These are phyloP conservation scores for Cotesia glomerata DNA, from an alignment of 1,140 invertebrate genomes.

Conservation along the genomic window DNA sequence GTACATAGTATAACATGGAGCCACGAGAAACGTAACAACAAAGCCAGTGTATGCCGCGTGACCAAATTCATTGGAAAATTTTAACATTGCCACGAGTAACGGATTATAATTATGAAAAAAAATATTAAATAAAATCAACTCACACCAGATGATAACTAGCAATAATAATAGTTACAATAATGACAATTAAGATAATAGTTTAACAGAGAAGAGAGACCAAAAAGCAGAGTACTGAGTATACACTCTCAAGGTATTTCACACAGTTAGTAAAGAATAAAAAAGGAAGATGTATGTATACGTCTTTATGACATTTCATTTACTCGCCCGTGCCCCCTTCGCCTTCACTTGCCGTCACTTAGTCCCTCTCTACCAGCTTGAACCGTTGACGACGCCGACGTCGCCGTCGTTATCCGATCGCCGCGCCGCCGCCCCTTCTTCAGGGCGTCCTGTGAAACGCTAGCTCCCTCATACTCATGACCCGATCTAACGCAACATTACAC, in stretches of 20 bases:
- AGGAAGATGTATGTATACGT: slow-evolving; percentile 23
- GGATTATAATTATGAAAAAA: background rate
- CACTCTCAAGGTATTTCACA: background rate
- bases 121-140: background rate
- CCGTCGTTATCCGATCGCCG: slow-evolving; percentile 21
- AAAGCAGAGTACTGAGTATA: background rate
- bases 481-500: slow-evolving; percentile 8
- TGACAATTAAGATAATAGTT: too few species aligned
- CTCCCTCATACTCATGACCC: slow-evolving; percentile 3
- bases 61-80: too few species aligned
- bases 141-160: background rate
- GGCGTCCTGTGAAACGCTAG: slow-evolving; percentile 21
- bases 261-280: slow-evolving; percentile 1
- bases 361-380: background rate
- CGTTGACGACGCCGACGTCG: slow-evolving; percentile 22
- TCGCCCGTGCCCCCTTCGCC: background rate
- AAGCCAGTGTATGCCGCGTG: background rate
- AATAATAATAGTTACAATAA: background rate
- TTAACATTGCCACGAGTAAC: background rate
- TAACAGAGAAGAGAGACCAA: background rate
- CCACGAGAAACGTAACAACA: slow-evolving; percentile 10
- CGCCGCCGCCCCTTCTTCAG: slow-evolving; percentile 23
- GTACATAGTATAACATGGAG: slow-evolving; percentile 1
- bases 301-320: slow-evolving; percentile 31
- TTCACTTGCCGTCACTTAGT: background rate